phyloP scores from a whole-genome alignment of 2,888 invertebrate species.

The Erynnis tages region DNA sequence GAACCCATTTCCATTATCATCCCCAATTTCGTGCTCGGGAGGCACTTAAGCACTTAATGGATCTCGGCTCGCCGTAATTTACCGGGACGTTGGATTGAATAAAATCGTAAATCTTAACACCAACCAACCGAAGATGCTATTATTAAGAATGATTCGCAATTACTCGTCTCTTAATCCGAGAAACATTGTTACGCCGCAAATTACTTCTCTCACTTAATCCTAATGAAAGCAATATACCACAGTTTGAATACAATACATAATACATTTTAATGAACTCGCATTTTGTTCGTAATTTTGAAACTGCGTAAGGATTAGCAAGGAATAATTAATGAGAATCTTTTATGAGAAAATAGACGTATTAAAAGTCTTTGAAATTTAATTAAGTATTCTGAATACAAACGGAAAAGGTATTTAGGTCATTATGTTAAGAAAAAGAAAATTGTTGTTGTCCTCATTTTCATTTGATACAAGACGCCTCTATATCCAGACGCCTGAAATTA shows the following conservation, averaged over 20 bases:
- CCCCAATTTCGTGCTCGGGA: slow-evolving; percentile 78
- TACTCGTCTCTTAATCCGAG: slow-evolving; percentile 39
- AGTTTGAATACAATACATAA: slow-evolving; percentile 23
- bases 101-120: slow-evolving; percentile 78
- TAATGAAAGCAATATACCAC: slow-evolving; percentile 21
- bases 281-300: slow-evolving; percentile 18
- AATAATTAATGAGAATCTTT: slow-evolving; percentile 16
- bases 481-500: no score
- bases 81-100: slow-evolving; percentile 76
- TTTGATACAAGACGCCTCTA: no score
- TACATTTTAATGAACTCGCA: slow-evolving; percentile 25
- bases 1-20: slow-evolving; percentile 78
- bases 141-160: slow-evolving; percentile 66
- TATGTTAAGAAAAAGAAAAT: no score
- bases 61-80: slow-evolving; percentile 76
- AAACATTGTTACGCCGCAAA: slow-evolving; percentile 25
- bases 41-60: slow-evolving; percentile 81
- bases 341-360: slow-evolving; percentile 4
- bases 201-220: slow-evolving; percentile 29
- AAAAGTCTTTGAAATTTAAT: no score
- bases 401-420: no score
- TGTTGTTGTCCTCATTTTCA: no score
- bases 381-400: no score
- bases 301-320: slow-evolving; percentile 5
- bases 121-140: slow-evolving; percentile 64